phyloP scores from a whole-genome alignment of 2,888 invertebrate genomes.

The Steinernema scapterisci region DNA sequence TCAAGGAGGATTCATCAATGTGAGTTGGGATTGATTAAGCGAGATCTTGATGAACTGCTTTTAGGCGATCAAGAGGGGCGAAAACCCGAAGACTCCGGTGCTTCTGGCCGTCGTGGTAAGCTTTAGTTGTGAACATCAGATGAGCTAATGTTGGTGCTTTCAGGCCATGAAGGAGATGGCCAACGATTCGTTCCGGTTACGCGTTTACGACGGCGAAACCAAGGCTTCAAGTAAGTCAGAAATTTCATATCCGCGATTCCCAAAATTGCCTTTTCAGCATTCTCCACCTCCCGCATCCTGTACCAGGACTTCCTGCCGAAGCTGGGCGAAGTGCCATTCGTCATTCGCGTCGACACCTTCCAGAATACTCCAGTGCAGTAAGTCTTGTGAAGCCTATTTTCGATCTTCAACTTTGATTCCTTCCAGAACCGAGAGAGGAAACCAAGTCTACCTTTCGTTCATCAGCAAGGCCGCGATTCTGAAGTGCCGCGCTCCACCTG shows the following conservation, averaged over 20 bases:
- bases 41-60: background rate
- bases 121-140: background rate
- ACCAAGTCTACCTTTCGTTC: background rate
- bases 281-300: background rate
- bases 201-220: background rate
- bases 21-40: background rate
- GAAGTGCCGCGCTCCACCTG: background rate
- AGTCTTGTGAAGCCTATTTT: background rate
- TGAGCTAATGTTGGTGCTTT: background rate
- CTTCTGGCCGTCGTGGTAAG: background rate
- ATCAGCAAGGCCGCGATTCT: constrained; percentile 3
- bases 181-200: background rate
- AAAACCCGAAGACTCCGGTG: background rate
- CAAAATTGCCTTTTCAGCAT: background rate
- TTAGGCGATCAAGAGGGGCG: background rate
- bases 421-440: background rate
- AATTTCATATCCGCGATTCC: background rate
- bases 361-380: no score
- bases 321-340: background rate
- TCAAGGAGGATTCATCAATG: constrained; percentile 1
- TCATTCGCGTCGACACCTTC: background rate
- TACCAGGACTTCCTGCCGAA: background rate
- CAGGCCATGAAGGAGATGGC: background rate
- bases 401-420: background rate
- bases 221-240: background rate